Evolutionary conservation across 2,113 vertebrate species (phyloP).

Genomic region (rat (Rattus norvegicus)): DNA sequence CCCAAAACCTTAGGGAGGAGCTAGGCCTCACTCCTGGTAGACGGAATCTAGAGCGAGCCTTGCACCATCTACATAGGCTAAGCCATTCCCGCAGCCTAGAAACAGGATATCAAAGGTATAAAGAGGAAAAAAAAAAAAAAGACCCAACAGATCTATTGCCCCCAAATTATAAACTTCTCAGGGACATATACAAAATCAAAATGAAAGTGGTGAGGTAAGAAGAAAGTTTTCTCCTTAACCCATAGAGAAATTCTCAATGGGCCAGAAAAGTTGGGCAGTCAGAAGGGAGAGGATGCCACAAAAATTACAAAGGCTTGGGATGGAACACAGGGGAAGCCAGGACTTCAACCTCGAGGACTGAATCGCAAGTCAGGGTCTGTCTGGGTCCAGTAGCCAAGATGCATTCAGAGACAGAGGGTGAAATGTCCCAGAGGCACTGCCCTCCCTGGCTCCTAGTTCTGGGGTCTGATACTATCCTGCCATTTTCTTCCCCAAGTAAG

Average conservation of each 20-base stretch:
- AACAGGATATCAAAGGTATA: background rate
- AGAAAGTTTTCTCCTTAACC: constrained; percentile 19
- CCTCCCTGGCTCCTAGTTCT: background rate
- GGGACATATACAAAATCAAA: constrained; percentile 3
- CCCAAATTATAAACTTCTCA: background rate
- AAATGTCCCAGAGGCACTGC: background rate
- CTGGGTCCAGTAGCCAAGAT: background rate
- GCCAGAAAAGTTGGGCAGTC: background rate
- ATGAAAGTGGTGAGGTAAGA: constrained; percentile 22
- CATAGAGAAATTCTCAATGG: background rate
- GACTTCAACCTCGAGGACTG: background rate
- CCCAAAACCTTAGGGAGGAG: background rate
- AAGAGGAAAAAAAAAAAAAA: background rate
- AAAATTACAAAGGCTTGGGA: background rate
- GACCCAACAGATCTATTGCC: background rate
- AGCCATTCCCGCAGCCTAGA: background rate
- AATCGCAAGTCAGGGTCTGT: background rate
- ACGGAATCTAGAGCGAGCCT: background rate
- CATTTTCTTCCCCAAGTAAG: background rate
- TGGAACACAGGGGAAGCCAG: background rate
- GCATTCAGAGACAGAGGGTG: background rate
- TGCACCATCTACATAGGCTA: background rate
- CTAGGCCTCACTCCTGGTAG: background rate
- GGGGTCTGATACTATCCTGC: background rate
- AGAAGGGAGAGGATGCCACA: background rate